Evolutionary conservation across 1,140 invertebrate species (phyloP), one percentile per base, ranked within the genome.

Genomic region (Drosophila kikkawai): DNA sequence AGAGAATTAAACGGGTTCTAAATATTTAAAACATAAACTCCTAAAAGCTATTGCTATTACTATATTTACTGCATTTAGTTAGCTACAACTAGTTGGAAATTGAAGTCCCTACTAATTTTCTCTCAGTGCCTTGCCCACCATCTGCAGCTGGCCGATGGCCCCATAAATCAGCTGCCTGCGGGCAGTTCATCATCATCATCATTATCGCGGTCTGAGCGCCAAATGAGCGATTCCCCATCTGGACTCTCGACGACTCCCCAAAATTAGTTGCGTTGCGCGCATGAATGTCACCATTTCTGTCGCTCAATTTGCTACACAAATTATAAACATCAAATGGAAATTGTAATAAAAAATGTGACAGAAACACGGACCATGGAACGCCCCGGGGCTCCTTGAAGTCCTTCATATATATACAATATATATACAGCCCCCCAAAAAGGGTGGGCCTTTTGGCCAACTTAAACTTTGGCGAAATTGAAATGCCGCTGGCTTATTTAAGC

Each of bases 271-370:
- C 63, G 61, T 48, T 58, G 48, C 69, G 44, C 77, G 63, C 79
- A 78, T 85, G 82, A 81, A 79, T 80, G 83, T 75, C 85, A 79
- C 75, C 80, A 91, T 85, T 85, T 75, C 75, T 75, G 77, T 65
- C 70, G 81, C 82, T 75, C 85, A 85, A 90, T 90, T 88, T 90
- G 82, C 75, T 81, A 73, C 70, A 73, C 78, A 88, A 88, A 88
- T 88, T 88, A 91, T 88, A 85, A 81, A 85, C 85, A 91, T 69
- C 71, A 71, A 88, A 85, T 85, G 85, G 71, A 76, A 83, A 87
- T 64, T 64, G 82, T 84, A 79, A 85, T 79, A 66, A 78, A 77
- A 75, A 69, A 55, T 70, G 67, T 70, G 65, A 55, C 48, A 66
- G 47, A 34, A 51, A 55, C 67, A 70, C 64, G 67, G 63, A 70